Evolutionary conservation across 1,140 invertebrate species (phyloP), one percentile per base, ranked within the genome.

Genomic region (Drosophila ironensis): DNA sequence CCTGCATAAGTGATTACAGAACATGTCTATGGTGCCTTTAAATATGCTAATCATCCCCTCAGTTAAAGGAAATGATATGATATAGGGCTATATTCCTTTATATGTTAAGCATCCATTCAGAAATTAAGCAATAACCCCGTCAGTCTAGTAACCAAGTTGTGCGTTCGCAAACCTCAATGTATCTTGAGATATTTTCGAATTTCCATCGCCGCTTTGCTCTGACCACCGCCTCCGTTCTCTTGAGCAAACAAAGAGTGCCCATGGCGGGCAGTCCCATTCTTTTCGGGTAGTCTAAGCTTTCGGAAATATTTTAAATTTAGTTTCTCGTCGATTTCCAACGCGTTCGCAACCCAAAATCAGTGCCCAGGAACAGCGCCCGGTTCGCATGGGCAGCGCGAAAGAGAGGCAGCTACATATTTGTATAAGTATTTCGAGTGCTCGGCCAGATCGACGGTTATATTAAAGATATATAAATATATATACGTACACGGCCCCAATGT

Each of bases 391-490:
- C 45, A 37, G 86, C 75, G 86, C 16, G 78, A 88, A 80, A 88
- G 86, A 80, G 86, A 88, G 80, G 75, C 63, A 73, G 51, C 56
- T 50, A n/a, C n/a, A n/a, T n/a, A 84, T 50, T 52, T 61, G 25
- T 84, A 86, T 84, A 86, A 84, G 78, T 82, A 84, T 84, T 84
- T 78, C 74, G 66, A 87, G 75, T 75, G 80, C 80, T 78, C 63
- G 56, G 53, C 41, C 71, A n/a, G 51, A 75, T 76, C 63, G 69
- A 51, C 67, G 60, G 73, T 67, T 81, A 81, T 84, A 86, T 84
- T 68, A 80, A 84, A 82, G 54, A 73, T 71, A 64, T 66, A 66
- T 48, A 57, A 63, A 52, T 72, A 40, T 63, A 51, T 69, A 35
- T 46, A 30, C 37, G n/a, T 27, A n/a, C n/a, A n/a, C n/a, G 11